Conservation (phyloP, 2,113 vertebrate species). For the Choloepus hoffmanni region DNA sequence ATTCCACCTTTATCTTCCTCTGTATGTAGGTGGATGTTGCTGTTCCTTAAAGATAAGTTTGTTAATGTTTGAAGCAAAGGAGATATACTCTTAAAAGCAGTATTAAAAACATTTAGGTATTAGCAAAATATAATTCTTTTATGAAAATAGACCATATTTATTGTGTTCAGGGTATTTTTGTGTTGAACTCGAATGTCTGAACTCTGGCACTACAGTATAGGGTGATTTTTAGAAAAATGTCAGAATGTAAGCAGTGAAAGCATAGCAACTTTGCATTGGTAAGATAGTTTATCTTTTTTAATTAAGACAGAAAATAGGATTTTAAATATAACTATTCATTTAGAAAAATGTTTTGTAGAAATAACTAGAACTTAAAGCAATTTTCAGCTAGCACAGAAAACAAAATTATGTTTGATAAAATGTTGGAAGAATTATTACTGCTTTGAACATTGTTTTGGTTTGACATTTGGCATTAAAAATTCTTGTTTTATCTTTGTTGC, state of each 20-base stretch:
- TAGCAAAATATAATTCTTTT: not conserved
- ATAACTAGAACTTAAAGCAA: conserved; percentile 38
- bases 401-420: not conserved
- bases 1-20: fast-evolving
- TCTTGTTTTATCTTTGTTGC: conserved; percentile 8
- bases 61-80: not conserved
- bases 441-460: conserved; percentile 52
- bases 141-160: not conserved
- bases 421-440: not conserved
- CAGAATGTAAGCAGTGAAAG: conserved; percentile 29
- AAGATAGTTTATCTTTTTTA: not conserved
- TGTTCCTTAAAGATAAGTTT: not conserved
- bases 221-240: not conserved
- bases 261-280: not conserved
- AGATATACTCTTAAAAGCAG: not conserved
- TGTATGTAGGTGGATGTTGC: not conserved
- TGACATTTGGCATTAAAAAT: conserved; percentile 10
- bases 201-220: not conserved
- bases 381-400: not conserved
- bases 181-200: not conserved
- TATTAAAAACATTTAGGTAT: not conserved
- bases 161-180: not conserved
- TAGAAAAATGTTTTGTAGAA: not conserved
- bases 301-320: conserved; percentile 45
- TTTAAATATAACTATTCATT: not conserved